phyloP scores from a whole-genome alignment of 1,140 invertebrate species.

The Nephila pilipes region DNA sequence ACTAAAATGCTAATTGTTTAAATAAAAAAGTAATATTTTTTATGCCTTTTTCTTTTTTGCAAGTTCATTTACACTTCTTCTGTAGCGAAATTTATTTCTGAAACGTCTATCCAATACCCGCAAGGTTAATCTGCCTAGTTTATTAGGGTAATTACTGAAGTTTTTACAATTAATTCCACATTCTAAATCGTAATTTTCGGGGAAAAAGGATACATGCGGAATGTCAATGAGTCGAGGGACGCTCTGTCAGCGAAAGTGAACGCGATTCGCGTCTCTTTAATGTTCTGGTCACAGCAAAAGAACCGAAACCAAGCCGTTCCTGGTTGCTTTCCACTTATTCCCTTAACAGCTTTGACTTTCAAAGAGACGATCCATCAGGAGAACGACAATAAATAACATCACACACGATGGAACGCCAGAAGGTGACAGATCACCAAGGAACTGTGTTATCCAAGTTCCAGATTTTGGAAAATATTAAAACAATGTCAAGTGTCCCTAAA shows the following conservation, averaged over 20 bases:
- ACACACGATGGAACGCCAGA: conserved; percentile 2
- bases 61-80: not conserved
- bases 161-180: not conserved
- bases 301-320: conserved; percentile 15
- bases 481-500: conserved; percentile 21
- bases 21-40: too few species aligned
- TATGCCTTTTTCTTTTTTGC: too few species aligned
- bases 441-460: conserved; percentile 17
- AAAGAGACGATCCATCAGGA: conserved; percentile 32
- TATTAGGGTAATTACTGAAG: conserved; percentile 25
- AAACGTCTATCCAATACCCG: not conserved
- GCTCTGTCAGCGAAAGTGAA: conserved; percentile 13
- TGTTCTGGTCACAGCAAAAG: not conserved
- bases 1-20: too few species aligned
- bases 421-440: conserved; percentile 14
- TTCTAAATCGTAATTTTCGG: not conserved
- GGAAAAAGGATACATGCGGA: not conserved
- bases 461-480: conserved; percentile 12
- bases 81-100: not conserved
- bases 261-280: not conserved
- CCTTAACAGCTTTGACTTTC: not conserved
- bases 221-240: not conserved
- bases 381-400: not conserved
- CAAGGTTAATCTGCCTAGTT: conserved; percentile 4
- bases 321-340: not conserved